Base-by-base conservation (phyloP, 2,113 vertebrate genomes). In the Engystomops pustulosus region DNA sequence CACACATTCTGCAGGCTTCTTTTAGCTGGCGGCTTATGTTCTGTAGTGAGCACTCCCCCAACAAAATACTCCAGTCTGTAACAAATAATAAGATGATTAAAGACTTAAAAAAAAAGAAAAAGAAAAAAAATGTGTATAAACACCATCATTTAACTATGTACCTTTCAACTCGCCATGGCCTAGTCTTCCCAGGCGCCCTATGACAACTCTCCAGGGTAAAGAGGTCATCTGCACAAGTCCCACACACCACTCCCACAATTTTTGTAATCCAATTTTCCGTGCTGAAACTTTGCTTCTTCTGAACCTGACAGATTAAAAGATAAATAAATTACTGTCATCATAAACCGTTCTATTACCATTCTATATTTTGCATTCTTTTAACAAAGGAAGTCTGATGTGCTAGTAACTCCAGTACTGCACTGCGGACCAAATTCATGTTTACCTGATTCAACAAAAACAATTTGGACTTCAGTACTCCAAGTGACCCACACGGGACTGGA, bases 201-300 rank as follows among this genome's bases (percentile, higher is more conserved):
- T 99, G 8, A 99, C 97, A 34, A 99, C 96, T 93, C 98, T 97
- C 97, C 98, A 99, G 0, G 97, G 97, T 81, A 98, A 88, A 0
- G 98, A 97, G 0, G 97, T 99, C 96, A 97, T 98, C 89, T 99
- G 98, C 12, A 99, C 96, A 55, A 99, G 94, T 1, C 97, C 97
- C 0, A 98, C 86, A 76, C 97, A 99, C 97, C 97, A 99, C 9
- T 99, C 97, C 98, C 97, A 99, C 0, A 99, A 87, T 89, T 98
- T 99, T 91, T 99, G 96, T 49, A 99, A 92, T 51, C 98, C 97
- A 4, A 96, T 96, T 88, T 98, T 98, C 77, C 98, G 94, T 4
- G 96, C 95, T 70, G 98, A 98, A 23, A 98, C 89, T 86, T 98
- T 99, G 45, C 95, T 96, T 84, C 95, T 96, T 67, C 98, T 94